Base-by-base conservation (phyloP, 2,888 invertebrate genomes). In the Piscicola geometra region DNA sequence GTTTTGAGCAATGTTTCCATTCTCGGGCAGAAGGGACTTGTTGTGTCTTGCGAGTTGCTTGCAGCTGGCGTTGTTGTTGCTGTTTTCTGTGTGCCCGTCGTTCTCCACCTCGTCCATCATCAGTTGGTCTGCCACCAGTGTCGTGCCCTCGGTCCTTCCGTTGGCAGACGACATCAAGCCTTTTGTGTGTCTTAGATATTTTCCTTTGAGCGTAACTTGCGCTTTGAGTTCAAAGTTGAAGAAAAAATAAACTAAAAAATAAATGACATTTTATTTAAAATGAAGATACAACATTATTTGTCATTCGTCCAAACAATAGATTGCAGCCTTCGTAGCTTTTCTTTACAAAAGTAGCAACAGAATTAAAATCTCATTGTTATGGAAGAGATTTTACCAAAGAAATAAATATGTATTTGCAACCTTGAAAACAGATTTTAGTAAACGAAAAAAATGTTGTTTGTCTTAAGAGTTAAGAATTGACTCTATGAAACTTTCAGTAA, bases 71-170 rank as follows among this genome's bases (percentile, higher is more conserved):
- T 21, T 30, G 52, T 50, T 52, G 30, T 30, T 28, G 50, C 30
- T 41, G 32, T 30, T 50, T 36, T 50, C 30, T 50, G 52, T 18
- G 12, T 3, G 15, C 5, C 41, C 41, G 73, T 35, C 67, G 32
- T n/a, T 15, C 28, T 67, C 60, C n/a, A n/a, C 73, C 32, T 73
- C 73, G 21, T 73, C 73, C 60, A 73, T 73, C 73, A 73, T 73
- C 35, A 73, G 0, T 56, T 56, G 56, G 64, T 73, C 64, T 28
- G 52, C 73, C 52, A 35, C n/a, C 52, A 60, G 2, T 1, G 73
- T 33, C 21, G 64, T 21, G n/a, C 33, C 32, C 36, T 73, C 56
- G n/a, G 33, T 60, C 12, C 73, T 73, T 21, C 73, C 73, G 33
- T 64, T 73, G n/a, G 73, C 52, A 36, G 73, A 32, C 1, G 73